Conservation (phyloP, 2,797 vertebrate genomes). For the Dipus sagitta region DNA sequence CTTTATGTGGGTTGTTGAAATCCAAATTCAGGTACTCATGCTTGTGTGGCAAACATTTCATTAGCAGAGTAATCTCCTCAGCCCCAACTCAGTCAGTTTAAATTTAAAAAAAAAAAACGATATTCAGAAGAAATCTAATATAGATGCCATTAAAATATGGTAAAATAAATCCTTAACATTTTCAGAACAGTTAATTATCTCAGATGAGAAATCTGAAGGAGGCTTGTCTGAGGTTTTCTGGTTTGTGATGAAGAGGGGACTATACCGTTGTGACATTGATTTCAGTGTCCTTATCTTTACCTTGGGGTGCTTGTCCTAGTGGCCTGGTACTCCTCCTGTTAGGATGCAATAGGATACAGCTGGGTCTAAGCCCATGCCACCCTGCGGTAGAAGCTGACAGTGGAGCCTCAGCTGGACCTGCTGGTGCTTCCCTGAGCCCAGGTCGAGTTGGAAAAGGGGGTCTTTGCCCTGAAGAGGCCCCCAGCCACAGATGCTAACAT, state of each 20-base stretch:
- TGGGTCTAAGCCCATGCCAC: not conserved
- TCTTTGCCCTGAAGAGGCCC: fast-evolving
- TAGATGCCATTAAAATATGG: not conserved
- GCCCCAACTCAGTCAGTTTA: not conserved
- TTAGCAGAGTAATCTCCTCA: too few species aligned
- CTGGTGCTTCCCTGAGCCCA: fast-evolving
- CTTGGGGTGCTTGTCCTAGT: not conserved
- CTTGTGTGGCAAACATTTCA: too few species aligned
- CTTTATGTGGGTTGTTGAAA: too few species aligned
- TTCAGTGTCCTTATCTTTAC: not conserved
- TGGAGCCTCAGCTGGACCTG: not conserved
- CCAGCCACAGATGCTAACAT: not conserved
- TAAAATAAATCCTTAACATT: not conserved
- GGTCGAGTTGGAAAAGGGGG: not conserved
- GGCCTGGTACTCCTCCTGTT: not conserved
- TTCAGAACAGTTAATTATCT: not conserved
- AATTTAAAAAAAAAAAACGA: not conserved
- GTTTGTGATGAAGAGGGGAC: not conserved
- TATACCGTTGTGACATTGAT: not conserved
- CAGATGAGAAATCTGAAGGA: not conserved
- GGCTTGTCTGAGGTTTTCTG: not conserved
- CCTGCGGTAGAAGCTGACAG: not conserved
- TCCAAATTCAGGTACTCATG: too few species aligned
- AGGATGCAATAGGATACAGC: fast-evolving
- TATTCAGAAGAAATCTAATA: slow-evolving; percentile 17